A percentile compares a stretch with the other conserved stretches of the same genome.
phyloP scores from a whole-genome alignment of 23 tunicate genomes.

The Diplosoma virens region DNA sequence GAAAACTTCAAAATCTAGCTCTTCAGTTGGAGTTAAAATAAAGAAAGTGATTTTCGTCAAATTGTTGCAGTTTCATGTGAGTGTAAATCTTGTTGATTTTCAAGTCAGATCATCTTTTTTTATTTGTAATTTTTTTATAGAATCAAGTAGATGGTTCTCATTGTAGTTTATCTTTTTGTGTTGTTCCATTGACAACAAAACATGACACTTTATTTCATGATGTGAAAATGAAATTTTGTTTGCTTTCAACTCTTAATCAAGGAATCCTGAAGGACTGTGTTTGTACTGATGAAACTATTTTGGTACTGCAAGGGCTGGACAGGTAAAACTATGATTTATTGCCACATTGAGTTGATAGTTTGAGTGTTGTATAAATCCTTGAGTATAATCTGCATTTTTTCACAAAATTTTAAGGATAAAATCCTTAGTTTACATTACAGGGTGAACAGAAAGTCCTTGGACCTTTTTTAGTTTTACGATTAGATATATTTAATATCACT shows the following conservation, averaged over 20 bases:
- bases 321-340: background rate
- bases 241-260: constrained; percentile 6
- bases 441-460: too few species aligned
- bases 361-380: too few species aligned
- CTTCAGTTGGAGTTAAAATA: background rate
- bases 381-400: too few species aligned
- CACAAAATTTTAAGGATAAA: too few species aligned
- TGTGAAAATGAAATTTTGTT: background rate
- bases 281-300: background rate
- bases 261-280: background rate
- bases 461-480: too few species aligned
- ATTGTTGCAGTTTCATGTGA: background rate
- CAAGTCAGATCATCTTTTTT: background rate
- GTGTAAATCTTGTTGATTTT: background rate
- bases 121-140: background rate
- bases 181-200: background rate
- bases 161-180: constrained; percentile 1
- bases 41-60: constrained; percentile 5
- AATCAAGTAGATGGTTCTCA: background rate
- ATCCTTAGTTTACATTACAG: too few species aligned
- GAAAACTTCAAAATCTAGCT: background rate
- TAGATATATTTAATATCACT: too few species aligned
- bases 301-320: constrained; percentile 2
- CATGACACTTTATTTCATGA: background rate
- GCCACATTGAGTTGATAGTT: background rate